These are phyloP conservation scores for Macaria liturata DNA, from an alignment of 2,888 invertebrate species.

Conservation along the genomic window DNA sequence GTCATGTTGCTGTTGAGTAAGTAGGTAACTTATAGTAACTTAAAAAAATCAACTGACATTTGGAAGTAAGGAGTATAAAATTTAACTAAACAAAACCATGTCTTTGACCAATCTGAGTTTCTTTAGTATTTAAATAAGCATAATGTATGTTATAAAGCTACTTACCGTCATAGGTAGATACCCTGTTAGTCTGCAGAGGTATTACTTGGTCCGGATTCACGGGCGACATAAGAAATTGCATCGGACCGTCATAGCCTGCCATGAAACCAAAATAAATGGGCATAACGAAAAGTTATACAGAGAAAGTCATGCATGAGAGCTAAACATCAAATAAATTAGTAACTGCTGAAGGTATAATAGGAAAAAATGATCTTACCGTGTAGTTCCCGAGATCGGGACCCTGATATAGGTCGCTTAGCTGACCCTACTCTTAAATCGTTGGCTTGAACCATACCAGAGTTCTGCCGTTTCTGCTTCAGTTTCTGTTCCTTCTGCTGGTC, in stretches of 20 bases:
- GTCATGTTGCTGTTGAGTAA: no score
- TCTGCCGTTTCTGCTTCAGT: slow-evolving; percentile 93
- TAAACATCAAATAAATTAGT: slow-evolving; percentile 37
- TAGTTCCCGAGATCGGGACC: slow-evolving; percentile 85
- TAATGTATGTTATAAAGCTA: slow-evolving; percentile 20
- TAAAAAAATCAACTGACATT: no score
- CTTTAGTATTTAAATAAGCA: background rate
- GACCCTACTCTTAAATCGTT: slow-evolving; percentile 90
- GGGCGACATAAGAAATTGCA: slow-evolving; percentile 92
- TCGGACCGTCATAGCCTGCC: slow-evolving; percentile 92
- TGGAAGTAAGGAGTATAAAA: no score
- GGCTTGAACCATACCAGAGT: slow-evolving; percentile 93
- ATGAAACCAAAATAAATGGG: slow-evolving; percentile 58
- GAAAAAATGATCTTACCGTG: slow-evolving; percentile 79
- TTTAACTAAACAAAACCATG: no score
- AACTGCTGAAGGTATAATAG: slow-evolving; percentile 14
- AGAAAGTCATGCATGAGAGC: slow-evolving; percentile 51
- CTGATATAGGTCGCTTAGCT: slow-evolving; percentile 87
- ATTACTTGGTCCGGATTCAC: slow-evolving; percentile 92
- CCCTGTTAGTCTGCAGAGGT: slow-evolving; percentile 79
- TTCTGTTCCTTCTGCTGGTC: slow-evolving; percentile 94
- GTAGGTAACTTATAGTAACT: no score
- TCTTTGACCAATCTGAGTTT: no score
- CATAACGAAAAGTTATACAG: slow-evolving; percentile 59
- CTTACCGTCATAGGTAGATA: slow-evolving; percentile 81